Base-by-base conservation (phyloP, 2,888 invertebrate genomes). In the Eupeodes luniger region DNA sequence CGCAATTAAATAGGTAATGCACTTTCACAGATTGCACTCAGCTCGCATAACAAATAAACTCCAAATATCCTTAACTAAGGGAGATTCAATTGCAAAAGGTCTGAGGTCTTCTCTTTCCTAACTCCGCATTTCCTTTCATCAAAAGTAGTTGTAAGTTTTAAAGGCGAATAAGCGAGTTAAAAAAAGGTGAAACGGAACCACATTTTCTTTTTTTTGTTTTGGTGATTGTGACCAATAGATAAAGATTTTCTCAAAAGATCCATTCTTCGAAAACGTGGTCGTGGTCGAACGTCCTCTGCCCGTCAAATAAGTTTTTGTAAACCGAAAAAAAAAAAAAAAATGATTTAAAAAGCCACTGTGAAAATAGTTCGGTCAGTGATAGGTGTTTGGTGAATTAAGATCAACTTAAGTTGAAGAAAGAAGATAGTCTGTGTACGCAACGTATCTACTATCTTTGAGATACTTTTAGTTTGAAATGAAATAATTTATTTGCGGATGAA, bases 1-100 rank as follows among this genome's bases (percentile, higher is more conserved):
- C 44, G 81, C 74, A 81, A 81, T 85, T 85, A 81, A 77, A 67
- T 67, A 74, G 78, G 81, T 81, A 81, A 85, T 85, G 81, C 85
- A 85, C 66, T 72, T 77, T 66, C 77, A 70, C 67, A 78, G 72
- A 77, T 79, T 80, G 76, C 75, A 85, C 80, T 84, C 70, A 40
- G n/a, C 44, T 53, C 66, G 59, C 16, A 79, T 36, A 9, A 44
- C 12, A 64, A 67, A n/a, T 77, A n/a, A 59, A 62, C 51, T 40
- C 70, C 27, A 27, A 1, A 27, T 36, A 49, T 70, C 12, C 5
- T 9, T 40, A 40, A 5, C 27, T 72, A 53, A 55, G 47, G 16
- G 11, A 62, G 53, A 34, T 79, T 61, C 74, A 40, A 79, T 75
- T 79, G 55, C 40, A 64, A 82, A 72, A 70, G 64, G n/a, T n/a